Evolutionary conservation across 2,113 vertebrate genomes (phyloP).

Genomic region (Chloroceryle aenea): DNA sequence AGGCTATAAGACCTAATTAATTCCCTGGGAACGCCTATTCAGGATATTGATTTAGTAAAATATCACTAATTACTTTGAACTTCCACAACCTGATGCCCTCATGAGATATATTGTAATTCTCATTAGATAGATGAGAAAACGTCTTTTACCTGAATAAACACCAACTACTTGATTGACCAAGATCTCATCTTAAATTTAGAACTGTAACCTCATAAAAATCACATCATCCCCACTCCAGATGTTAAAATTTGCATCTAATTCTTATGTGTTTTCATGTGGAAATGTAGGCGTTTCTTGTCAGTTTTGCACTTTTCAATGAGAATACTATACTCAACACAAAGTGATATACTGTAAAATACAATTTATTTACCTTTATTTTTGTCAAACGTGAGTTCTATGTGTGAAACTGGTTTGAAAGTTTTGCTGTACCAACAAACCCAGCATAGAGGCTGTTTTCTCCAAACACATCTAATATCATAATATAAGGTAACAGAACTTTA

Average conservation of each 20-base stretch:
- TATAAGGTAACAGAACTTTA: not conserved
- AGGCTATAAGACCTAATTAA: not conserved
- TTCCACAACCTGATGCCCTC: not conserved
- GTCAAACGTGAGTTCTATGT: not conserved
- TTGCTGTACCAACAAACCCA: not conserved
- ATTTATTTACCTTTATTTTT: not conserved
- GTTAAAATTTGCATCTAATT: not conserved
- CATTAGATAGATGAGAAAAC: not conserved
- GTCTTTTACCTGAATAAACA: not conserved
- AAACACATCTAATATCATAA: too few species aligned
- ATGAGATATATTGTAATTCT: not conserved
- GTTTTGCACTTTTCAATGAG: not conserved
- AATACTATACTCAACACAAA: not conserved
- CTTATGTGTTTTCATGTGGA: not conserved
- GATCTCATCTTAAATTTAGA: not conserved
- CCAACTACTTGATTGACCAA: not conserved
- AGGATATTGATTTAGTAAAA: not conserved
- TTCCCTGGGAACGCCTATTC: not conserved
- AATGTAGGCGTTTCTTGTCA: not conserved
- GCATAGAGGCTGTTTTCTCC: not conserved
- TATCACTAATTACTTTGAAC: slow-evolving; percentile 1
- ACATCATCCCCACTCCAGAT: not conserved
- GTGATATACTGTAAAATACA: not conserved
- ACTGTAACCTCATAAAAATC: not conserved
- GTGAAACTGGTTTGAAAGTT: not conserved